Conservation (phyloP, 23 tunicate species). For the Styela clava region DNA sequence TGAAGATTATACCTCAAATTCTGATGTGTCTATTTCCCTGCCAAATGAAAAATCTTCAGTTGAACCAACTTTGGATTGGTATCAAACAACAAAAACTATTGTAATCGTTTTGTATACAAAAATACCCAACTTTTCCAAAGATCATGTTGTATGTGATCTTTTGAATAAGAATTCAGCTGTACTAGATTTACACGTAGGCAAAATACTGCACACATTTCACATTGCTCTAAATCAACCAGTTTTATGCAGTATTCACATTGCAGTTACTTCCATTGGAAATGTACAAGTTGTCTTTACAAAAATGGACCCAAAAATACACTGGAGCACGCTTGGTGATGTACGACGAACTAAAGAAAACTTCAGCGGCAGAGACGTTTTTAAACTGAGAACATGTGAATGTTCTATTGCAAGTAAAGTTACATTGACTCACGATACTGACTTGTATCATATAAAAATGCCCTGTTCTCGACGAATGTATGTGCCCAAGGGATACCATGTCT, state of each 20-base stretch:
- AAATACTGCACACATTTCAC: background rate
- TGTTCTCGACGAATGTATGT: slow-evolving; percentile 34
- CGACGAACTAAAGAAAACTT: slow-evolving; percentile 7
- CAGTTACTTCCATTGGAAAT: slow-evolving; percentile 7
- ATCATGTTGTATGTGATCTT: slow-evolving; percentile 10
- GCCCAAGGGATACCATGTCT: slow-evolving; percentile 71
- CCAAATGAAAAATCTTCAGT: background rate
- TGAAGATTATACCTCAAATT: slow-evolving; percentile 5
- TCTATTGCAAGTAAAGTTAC: slow-evolving; percentile 25
- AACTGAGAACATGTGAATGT: slow-evolving; percentile 27
- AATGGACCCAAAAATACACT: background rate
- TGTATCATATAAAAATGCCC: slow-evolving; percentile 48
- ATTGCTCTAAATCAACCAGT: background rate
- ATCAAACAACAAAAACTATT: slow-evolving; percentile 12
- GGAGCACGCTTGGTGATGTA: slow-evolving; percentile 27
- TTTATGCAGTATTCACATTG: background rate
- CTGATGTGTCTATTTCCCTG: background rate
- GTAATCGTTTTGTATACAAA: background rate
- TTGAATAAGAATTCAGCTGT: background rate
- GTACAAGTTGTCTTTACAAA: slow-evolving; percentile 34
- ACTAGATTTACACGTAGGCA: background rate
- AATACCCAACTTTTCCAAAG: background rate
- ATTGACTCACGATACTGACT: slow-evolving; percentile 64
- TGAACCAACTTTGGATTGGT: slow-evolving; percentile 17
- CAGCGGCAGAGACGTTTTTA: background rate